phyloP scores from a whole-genome alignment of 2,113 vertebrate genomes.

The Chaetops frenatus region DNA sequence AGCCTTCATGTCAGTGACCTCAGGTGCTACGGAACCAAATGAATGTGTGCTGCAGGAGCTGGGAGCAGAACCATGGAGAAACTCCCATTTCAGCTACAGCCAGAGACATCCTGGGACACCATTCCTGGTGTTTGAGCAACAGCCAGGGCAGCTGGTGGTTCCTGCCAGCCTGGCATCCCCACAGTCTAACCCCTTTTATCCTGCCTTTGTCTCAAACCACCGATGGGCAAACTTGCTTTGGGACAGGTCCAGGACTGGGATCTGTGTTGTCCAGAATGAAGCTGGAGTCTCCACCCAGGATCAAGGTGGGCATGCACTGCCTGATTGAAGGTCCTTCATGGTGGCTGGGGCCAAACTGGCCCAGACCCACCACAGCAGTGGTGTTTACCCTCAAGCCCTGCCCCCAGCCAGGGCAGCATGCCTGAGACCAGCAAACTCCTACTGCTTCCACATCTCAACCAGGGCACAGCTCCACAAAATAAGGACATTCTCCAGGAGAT shows the following conservation, averaged over 20 bases:
- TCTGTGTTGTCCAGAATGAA: accelerated
- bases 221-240: background rate
- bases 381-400: background rate
- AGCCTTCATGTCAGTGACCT: background rate
- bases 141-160: accelerated
- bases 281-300: background rate
- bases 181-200: background rate
- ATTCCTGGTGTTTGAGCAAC: background rate
- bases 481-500: background rate
- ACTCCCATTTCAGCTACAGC: background rate
- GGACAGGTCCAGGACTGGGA: background rate
- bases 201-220: background rate
- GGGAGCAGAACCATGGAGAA: background rate
- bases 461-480: background rate
- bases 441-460: background rate
- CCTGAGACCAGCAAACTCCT: background rate
- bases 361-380: background rate
- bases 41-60: background rate
- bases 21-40: background rate
- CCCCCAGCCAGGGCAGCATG: background rate
- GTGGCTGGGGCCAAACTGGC: background rate
- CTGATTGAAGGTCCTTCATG: background rate
- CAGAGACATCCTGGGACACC: accelerated
- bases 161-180: background rate
- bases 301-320: background rate